phyloP scores from a whole-genome alignment of 1,140 invertebrate species.

The Hylyphantes graminicola region DNA sequence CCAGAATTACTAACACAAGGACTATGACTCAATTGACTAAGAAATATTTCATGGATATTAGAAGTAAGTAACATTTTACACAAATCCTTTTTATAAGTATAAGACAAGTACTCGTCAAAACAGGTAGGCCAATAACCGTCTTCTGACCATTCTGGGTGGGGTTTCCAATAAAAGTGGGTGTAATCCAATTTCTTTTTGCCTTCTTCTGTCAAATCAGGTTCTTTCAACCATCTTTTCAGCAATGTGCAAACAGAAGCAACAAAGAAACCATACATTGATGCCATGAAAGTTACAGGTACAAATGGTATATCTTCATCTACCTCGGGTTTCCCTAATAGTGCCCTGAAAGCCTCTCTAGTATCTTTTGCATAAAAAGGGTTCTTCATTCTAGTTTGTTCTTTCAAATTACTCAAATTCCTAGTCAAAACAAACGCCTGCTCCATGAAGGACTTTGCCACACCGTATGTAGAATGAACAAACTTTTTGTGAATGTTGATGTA shows the following conservation, averaged over 20 bases:
- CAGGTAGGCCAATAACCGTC: neutral
- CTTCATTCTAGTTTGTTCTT: neutral
- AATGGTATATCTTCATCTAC: conserved; percentile 3
- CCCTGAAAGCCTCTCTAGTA: conserved; percentile 2
- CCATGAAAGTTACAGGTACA: neutral
- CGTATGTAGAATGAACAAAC: conserved; percentile 13
- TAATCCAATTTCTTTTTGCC: conserved; percentile 5
- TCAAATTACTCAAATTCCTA: neutral
- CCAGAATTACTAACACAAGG: neutral
- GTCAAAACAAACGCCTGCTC: conserved; percentile 6
- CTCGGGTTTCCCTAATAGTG: conserved; percentile 12
- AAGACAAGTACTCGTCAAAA: conserved; percentile 44
- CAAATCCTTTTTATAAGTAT: conserved; percentile 15
- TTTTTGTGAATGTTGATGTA: conserved; percentile 43
- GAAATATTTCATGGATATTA: conserved; percentile 37
- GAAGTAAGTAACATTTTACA: conserved; percentile 26
- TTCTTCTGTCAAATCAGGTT: conserved; percentile 30
- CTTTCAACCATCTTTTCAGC: conserved; percentile 36
- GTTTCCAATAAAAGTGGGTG: conserved; percentile 22
- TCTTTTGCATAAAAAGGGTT: conserved; percentile 16
- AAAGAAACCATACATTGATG: conserved; percentile 8
- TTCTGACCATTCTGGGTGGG: neutral
- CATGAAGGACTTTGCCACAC: conserved; percentile 4
- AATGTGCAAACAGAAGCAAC: neutral
- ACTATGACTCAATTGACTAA: neutral